A percentile compares a stretch with the other conserved stretches of the same genome.
Conservation (phyloP, 2,113 vertebrate species). For the Seriola dumerili region DNA sequence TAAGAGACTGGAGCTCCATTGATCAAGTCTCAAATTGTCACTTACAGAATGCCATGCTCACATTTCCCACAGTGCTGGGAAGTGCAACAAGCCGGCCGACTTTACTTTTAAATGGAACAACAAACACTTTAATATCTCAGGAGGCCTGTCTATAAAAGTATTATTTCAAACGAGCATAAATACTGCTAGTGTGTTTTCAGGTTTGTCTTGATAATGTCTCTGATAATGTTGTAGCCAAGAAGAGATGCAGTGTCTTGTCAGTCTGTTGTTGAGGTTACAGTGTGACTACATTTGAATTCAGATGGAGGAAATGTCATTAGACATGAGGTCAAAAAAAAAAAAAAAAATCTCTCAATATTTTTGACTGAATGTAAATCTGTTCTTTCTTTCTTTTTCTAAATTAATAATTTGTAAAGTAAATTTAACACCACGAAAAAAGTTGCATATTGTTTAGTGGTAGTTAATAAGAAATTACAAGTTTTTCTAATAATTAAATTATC, state of each 20-base stretch:
- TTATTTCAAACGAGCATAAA: background rate
- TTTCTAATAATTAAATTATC: slow-evolving; percentile 1
- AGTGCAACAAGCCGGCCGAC: background rate
- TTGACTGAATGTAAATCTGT: background rate
- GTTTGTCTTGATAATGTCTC: background rate
- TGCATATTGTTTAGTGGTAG: background rate
- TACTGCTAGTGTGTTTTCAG: background rate
- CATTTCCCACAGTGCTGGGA: background rate
- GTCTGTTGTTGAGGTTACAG: background rate
- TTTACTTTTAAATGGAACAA: background rate
- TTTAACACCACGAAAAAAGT: background rate
- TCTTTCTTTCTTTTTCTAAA: background rate
- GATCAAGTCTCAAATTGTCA: slow-evolving; percentile 34
- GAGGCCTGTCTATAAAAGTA: no score
- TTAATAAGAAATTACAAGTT: background rate
- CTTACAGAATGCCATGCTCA: background rate
- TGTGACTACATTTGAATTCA: background rate
- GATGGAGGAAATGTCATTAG: background rate
- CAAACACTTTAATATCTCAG: background rate
- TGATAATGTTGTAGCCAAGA: background rate
- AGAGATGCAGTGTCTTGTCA: background rate
- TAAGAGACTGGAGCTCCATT: slow-evolving; percentile 82
- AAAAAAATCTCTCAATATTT: background rate
- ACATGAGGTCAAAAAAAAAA: no score
- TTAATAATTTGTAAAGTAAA: background rate